Conservation (phyloP, 2,888 invertebrate species). For the Acleris emargana region DNA sequence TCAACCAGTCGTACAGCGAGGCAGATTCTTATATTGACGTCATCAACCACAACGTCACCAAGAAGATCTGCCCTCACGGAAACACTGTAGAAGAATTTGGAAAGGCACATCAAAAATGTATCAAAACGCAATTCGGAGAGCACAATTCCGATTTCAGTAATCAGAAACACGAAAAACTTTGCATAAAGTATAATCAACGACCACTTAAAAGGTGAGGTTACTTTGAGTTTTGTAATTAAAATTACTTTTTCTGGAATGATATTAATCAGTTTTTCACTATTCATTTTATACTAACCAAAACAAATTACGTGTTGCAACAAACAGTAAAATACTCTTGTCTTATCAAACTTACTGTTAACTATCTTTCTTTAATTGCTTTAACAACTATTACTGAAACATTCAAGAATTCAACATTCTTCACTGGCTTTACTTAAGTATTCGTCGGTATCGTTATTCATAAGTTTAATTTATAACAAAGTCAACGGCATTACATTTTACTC, state of each 20-base stretch:
- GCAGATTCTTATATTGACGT: conserved; percentile 78
- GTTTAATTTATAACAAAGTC: not conserved
- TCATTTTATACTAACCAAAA: conserved; percentile 15
- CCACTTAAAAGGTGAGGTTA: conserved; percentile 71
- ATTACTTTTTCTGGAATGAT: not conserved
- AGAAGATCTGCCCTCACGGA: conserved; percentile 76
- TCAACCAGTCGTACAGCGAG: conserved; percentile 78
- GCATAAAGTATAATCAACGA: conserved; percentile 80
- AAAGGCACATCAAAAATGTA: conserved; percentile 79
- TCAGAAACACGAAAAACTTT: conserved; percentile 79
- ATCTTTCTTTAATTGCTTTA: too few relatives aligned
- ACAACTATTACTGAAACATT: too few relatives aligned
- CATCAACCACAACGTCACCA: conserved; percentile 64
- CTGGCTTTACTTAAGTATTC: too few relatives aligned
- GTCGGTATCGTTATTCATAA: not conserved
- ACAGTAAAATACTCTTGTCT: too few relatives aligned
- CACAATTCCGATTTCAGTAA: conserved; percentile 54
- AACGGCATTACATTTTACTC: not conserved
- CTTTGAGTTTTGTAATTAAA: not conserved
- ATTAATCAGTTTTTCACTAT: conserved; percentile 1
- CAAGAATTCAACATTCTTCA: too few relatives aligned
- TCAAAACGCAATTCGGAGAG: conserved; percentile 69
- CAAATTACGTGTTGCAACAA: not conserved
- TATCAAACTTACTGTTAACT: too few relatives aligned
- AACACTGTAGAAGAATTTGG: conserved; percentile 79